Evolutionary conservation across 1,140 invertebrate genomes (phyloP).

Genomic region (Araneus ventricosus): DNA sequence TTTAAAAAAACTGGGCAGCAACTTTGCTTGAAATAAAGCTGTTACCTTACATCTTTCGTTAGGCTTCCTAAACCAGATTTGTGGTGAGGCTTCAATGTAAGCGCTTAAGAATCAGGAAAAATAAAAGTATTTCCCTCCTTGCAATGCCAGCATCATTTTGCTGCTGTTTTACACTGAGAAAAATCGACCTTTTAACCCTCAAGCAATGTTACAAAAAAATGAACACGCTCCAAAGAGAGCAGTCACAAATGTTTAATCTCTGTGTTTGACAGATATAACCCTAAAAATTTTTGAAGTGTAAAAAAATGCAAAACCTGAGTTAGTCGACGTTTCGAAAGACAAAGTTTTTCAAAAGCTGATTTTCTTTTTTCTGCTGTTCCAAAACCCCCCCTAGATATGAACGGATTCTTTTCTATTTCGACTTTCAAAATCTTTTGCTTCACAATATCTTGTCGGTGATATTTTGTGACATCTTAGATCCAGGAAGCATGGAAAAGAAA

Average conservation of each 20-base stretch:
- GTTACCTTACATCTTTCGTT: not conserved
- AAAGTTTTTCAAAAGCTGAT: not conserved
- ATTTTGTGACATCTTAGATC: slow-evolving; percentile 46
- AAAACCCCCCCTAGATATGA: not conserved
- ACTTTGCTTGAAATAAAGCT: not conserved
- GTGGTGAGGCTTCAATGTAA: not conserved
- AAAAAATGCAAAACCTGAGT: slow-evolving; percentile 34
- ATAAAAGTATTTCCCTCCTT: not conserved
- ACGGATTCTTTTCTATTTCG: slow-evolving; percentile 36
- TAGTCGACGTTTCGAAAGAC: slow-evolving; percentile 10
- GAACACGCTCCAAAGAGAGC: not conserved
- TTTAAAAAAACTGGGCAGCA: too few relatives aligned
- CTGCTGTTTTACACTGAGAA: not conserved
- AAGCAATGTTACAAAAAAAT: not conserved
- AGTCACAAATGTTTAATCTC: slow-evolving; percentile 49
- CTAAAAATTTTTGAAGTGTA: not conserved
- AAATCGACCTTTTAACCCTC: not conserved
- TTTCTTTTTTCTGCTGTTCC: not conserved
- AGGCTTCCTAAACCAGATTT: not conserved
- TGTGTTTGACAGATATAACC: slow-evolving; percentile 9
- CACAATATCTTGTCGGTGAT: slow-evolving; percentile 52
- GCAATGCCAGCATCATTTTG: not conserved
- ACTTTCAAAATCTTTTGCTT: slow-evolving; percentile 19
- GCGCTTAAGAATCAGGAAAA: not conserved
- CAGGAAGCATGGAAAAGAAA: not conserved